Evolutionary conservation across 2,888 invertebrate species (phyloP).

Genomic region (Leptinotarsa juncta): DNA sequence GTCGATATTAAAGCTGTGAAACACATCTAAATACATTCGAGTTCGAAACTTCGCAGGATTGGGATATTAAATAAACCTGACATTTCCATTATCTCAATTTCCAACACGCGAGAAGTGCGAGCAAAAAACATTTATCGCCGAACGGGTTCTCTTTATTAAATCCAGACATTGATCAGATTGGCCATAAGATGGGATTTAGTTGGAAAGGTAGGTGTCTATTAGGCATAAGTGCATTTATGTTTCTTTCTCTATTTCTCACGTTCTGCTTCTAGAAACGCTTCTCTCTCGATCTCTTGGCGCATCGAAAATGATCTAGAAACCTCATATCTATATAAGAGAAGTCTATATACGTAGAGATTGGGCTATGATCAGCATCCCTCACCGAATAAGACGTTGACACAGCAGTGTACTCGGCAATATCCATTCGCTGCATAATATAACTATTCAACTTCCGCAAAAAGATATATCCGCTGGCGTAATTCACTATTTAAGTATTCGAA

Average conservation of each 20-base stretch:
- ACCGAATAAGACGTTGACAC: slow-evolving; percentile 62
- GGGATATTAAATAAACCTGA: slow-evolving; percentile 35
- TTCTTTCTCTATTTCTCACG: slow-evolving; percentile 36
- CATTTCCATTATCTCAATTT: slow-evolving; percentile 39
- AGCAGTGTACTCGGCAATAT: slow-evolving; percentile 63
- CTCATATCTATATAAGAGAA: slow-evolving; percentile 52
- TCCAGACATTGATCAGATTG: slow-evolving; percentile 61
- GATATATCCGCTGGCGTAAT: slow-evolving; percentile 54
- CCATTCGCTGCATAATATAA: slow-evolving; percentile 62
- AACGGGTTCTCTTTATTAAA: slow-evolving; percentile 60
- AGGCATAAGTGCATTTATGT: slow-evolving; percentile 57
- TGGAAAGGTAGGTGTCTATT: slow-evolving; percentile 58
- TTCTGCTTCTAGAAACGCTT: slow-evolving; percentile 37
- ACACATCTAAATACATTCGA: not conserved
- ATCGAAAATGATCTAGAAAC: slow-evolving; percentile 52
- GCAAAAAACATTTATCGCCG: slow-evolving; percentile 59
- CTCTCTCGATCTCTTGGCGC: slow-evolving; percentile 51
- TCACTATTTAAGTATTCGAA: slow-evolving; percentile 57
- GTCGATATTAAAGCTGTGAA: not conserved
- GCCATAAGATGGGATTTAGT: slow-evolving; percentile 58
- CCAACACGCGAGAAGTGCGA: slow-evolving; percentile 20
- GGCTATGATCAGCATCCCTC: slow-evolving; percentile 59
- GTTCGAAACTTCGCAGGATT: slow-evolving; percentile 12
- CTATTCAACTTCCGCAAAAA: slow-evolving; percentile 54
- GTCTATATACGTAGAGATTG: slow-evolving; percentile 57